Conservation (phyloP, 2,113 vertebrate genomes). For the human region DNA sequence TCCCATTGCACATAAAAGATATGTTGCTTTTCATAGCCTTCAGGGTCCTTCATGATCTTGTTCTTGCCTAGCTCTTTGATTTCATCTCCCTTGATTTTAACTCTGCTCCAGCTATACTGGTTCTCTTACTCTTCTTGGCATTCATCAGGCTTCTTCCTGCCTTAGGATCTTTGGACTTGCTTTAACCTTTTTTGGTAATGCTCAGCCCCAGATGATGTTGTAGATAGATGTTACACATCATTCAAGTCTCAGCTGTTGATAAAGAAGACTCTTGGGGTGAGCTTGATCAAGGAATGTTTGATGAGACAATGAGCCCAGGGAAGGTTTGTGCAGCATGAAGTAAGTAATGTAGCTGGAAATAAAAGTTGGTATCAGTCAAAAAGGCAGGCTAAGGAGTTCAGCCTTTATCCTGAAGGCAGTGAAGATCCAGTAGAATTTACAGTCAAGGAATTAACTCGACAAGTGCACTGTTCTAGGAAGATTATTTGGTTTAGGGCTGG, state of each 20-base stretch:
- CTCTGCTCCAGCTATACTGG: background rate
- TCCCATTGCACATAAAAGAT: background rate
- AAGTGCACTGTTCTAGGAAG: background rate
- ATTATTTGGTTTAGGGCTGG: background rate
- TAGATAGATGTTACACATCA: background rate
- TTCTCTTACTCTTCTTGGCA: background rate
- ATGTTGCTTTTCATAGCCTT: accelerated
- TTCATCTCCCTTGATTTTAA: background rate
- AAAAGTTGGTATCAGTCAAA: background rate
- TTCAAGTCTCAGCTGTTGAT: background rate
- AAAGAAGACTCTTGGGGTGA: background rate
- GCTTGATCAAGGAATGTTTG: background rate
- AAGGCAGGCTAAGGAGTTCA: background rate
- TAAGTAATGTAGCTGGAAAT: background rate
- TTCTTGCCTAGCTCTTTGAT: background rate
- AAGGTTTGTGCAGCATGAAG: background rate
- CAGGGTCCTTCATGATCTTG: background rate
- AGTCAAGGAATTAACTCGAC: background rate
- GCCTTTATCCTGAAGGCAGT: background rate
- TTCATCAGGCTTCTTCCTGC: background rate
- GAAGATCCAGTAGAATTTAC: background rate
- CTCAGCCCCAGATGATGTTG: too few species aligned
- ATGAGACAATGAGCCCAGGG: background rate
- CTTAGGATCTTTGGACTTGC: background rate
- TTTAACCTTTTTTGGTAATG: background rate